Evolutionary conservation across 2,888 invertebrate genomes (phyloP).

Genomic region (Abrostola triplasia): DNA sequence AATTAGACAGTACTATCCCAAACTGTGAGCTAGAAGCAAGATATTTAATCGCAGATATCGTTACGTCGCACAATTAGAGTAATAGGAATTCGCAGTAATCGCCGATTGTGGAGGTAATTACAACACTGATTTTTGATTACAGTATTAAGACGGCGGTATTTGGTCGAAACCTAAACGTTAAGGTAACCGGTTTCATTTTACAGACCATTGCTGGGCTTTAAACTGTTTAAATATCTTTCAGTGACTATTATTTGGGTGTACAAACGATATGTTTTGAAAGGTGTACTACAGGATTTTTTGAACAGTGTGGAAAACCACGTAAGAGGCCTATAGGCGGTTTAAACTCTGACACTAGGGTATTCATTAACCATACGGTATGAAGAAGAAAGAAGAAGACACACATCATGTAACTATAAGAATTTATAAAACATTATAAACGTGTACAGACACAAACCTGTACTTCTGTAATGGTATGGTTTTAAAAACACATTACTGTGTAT

Average conservation of each 20-base stretch:
- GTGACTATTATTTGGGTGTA: background rate
- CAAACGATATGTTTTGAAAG: no score
- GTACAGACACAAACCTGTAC: no score
- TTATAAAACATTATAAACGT: no score
- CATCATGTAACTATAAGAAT: no score
- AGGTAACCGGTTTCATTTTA: slow-evolving; percentile 40
- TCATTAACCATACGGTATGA: no score
- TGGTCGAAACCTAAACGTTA: slow-evolving; percentile 15
- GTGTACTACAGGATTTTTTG: no score
- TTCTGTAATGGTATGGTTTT: no score
- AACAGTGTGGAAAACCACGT: no score
- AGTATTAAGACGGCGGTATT: slow-evolving; percentile 27
- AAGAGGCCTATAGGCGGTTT: no score
- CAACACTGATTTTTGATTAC: slow-evolving; percentile 42
- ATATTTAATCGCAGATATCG: slow-evolving; percentile 10
- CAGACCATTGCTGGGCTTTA: slow-evolving; percentile 17
- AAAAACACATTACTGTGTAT: no score
- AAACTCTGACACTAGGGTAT: no score
- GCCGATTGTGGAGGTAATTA: slow-evolving; percentile 27
- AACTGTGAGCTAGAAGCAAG: background rate
- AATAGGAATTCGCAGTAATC: slow-evolving; percentile 25
- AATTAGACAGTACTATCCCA: background rate
- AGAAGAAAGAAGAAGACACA: no score
- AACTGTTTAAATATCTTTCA: slow-evolving; percentile 26
- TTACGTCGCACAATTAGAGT: slow-evolving; percentile 1